Base-by-base conservation (phyloP, 2,113 vertebrate species). In the Camelus dromedarius region DNA sequence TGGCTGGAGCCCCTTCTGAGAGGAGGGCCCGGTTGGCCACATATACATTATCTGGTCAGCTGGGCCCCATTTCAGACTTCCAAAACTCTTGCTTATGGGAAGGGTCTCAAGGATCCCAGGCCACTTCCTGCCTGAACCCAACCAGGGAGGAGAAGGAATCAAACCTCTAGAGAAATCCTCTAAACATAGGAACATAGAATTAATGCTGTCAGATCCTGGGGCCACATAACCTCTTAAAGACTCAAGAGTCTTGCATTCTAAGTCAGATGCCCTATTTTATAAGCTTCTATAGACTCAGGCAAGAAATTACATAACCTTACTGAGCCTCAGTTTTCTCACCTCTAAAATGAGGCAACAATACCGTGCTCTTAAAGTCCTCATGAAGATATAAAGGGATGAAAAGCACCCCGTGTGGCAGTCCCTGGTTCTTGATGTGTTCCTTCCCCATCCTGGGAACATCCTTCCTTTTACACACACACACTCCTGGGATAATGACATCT, bases 271-370 rank as follows among this genome's bases (percentile, higher is more conserved):
- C 5, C 10, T 62, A 11, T 56, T 83, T 80, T 76, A 90, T 42
- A 30, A 52, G 20, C 56, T 38, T 81, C 60, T 72, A 3, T 54
- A 91, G 48, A 88, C 56, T 32, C n/a, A 52, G 58, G 35, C 11
- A 75, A 58, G 48, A 84, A 66, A 46, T 92, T 84, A 48, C 4
- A 54, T 35, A 86, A 67, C n/a, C 26, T n/a, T 48, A 42, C 2
- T 69, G 89, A 54, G 35, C 48, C 80, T 94, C 38, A 10, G 22
- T 90, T 87, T 94, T 79, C 56, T 58, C 48, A 79, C 90, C 75
- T 92, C 46, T 89, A 80, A 86, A 95, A 83, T 66, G 38, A 77
- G 20, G 52, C n/a, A 60, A 60, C 50, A 76, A 50, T 50, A 52
- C 16, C 28, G 22, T 48, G 28, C 28, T 75, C 52, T 93, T 38